Conservation (phyloP, 2,113 vertebrate species). For the Phyllostomus hastatus region DNA sequence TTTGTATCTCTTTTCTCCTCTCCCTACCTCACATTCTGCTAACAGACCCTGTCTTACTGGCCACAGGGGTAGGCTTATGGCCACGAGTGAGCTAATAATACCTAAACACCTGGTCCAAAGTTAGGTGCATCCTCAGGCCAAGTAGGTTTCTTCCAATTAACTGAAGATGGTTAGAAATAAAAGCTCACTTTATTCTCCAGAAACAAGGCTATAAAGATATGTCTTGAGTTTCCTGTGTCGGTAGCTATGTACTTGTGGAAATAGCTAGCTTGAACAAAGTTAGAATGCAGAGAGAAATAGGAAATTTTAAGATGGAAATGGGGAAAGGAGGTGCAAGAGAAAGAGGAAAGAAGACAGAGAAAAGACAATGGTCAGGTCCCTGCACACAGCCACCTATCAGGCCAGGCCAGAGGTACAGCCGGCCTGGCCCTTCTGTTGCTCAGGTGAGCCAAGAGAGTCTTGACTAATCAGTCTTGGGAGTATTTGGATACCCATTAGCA, state of each 20-base stretch:
- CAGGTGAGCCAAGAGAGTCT: not conserved
- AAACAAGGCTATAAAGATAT: not conserved
- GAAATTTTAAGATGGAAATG: not conserved
- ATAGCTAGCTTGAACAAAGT: not conserved
- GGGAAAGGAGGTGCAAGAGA: not conserved
- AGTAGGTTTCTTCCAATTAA: not conserved
- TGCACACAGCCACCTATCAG: not conserved
- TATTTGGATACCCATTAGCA: not conserved
- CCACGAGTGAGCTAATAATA: not conserved
- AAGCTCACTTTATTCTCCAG: not conserved
- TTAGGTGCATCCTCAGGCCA: not conserved
- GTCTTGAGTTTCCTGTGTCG: not conserved
- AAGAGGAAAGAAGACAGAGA: not conserved
- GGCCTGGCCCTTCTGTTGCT: not conserved
- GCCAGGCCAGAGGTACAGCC: not conserved
- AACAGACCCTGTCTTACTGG: not conserved
- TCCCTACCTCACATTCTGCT: not conserved
- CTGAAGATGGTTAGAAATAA: not conserved
- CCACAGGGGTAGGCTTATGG: not conserved
- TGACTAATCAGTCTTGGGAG: not conserved
- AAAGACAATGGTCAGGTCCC: not conserved
- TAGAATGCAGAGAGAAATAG: not conserved
- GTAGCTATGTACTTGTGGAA: not conserved
- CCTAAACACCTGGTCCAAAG: not conserved
- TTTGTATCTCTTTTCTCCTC: not conserved